phyloP scores from a whole-genome alignment of 2,113 vertebrate species.

The Platysternon megacephalum region DNA sequence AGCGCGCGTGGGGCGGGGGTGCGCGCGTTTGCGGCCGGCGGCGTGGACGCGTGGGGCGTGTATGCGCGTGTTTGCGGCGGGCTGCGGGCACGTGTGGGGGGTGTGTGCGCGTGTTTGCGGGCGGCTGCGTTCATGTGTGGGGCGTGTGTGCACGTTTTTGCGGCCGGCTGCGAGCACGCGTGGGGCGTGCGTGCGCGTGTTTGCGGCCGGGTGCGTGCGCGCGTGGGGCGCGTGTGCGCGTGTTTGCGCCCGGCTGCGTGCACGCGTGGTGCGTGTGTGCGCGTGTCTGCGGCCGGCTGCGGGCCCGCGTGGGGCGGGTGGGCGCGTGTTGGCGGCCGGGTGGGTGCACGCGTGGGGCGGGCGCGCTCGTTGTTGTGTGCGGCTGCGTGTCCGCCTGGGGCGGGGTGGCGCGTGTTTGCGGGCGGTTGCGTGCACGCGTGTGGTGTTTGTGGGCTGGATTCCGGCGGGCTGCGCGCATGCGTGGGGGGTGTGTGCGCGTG shows the following conservation, averaged over 20 bases:
- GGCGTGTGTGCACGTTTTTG: accelerated
- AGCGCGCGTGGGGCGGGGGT: no score
- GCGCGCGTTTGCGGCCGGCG: accelerated
- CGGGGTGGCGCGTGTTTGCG: no score
- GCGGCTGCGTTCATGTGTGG: accelerated
- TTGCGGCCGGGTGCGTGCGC: accelerated
- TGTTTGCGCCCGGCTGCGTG: accelerated
- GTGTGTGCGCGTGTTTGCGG: accelerated
- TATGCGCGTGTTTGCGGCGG: accelerated
- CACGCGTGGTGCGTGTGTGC: no score
- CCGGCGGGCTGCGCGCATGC: no score
- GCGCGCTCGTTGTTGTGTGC: no score
- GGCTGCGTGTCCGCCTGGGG: no score
- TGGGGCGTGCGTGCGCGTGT: accelerated
- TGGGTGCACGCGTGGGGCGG: neutral
- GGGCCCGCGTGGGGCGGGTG: no score
- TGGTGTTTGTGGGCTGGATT: no score
- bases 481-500: no score
- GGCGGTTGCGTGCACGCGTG: no score
- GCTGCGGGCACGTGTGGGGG: no score
- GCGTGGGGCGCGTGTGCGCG: accelerated
- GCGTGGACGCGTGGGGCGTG: no score
- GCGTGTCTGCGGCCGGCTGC: accelerated
- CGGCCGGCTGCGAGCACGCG: accelerated
- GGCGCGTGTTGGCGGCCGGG: accelerated